Conservation (phyloP, 2,888 invertebrate genomes). For the Lasioglossum zephyrum region DNA sequence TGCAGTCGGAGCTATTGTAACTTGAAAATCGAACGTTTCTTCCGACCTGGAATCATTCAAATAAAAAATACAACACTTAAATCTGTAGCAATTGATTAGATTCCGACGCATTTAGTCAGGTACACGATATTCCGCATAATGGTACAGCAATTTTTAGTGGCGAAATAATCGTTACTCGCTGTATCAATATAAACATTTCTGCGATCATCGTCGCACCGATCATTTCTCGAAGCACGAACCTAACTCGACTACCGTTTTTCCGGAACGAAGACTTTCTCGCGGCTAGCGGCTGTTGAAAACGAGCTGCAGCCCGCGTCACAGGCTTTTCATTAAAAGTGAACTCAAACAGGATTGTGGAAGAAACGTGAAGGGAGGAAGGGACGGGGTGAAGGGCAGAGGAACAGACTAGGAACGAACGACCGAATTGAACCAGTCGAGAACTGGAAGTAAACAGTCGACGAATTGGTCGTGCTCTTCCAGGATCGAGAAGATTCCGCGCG, state of each 20-base stretch:
- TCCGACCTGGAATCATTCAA: too few relatives aligned
- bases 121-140: too few relatives aligned
- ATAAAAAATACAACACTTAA: too few relatives aligned
- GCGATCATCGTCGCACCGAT: not conserved
- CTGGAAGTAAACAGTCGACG: conserved; percentile 22
- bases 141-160: too few relatives aligned
- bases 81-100: too few relatives aligned
- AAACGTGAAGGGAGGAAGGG: not conserved
- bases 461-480: conserved; percentile 17
- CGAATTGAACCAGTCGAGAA: conserved; percentile 20
- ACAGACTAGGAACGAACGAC: not conserved
- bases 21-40: too few relatives aligned
- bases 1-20: too few relatives aligned
- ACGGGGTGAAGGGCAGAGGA: not conserved
- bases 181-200: too few relatives aligned
- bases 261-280: not conserved
- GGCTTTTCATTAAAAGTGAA: conserved; percentile 37
- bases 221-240: not conserved
- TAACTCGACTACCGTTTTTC: not conserved
- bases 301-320: not conserved
- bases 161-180: too few relatives aligned
- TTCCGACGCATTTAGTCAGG: too few relatives aligned
- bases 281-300: not conserved
- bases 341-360: conserved; percentile 18
- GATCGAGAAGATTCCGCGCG: not conserved